phyloP scores from a whole-genome alignment of 2,888 invertebrate genomes.

The Rhagonycha lutea region DNA sequence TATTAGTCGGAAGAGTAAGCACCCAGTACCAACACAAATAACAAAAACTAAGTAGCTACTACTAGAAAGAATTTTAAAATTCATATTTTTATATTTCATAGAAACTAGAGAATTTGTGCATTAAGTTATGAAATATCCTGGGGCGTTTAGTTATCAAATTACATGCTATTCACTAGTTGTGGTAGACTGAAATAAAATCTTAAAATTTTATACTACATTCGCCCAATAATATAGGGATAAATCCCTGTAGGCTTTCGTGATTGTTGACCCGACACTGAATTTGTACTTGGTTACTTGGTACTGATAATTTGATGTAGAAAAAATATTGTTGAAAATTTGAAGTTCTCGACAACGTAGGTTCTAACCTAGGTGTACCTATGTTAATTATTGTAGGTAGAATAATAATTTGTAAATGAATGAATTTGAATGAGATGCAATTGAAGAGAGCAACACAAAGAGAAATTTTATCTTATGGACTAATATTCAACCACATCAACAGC shows the following conservation, averaged over 20 bases:
- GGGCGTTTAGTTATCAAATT: background rate
- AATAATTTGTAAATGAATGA: background rate
- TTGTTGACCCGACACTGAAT: constrained; percentile 19
- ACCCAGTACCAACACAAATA: background rate
- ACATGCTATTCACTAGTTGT: constrained; percentile 5
- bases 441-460: background rate
- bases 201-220: constrained; percentile 9
- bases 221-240: constrained; percentile 13
- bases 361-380: too few relatives aligned
- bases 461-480: background rate
- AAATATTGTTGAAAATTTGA: background rate
- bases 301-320: constrained; percentile 1
- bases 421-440: background rate
- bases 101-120: background rate
- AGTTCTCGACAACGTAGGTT: background rate
- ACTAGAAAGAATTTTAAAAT: too few relatives aligned
- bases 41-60: too few relatives aligned
- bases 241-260: constrained; percentile 11
- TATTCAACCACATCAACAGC: background rate
- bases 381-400: background rate
- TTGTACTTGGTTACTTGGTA: constrained; percentile 9
- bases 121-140: background rate
- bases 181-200: constrained; percentile 10
- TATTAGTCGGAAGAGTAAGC: background rate
- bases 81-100: background rate